Evolutionary conservation across 1,140 invertebrate species (phyloP).

Genomic region (Hydropsyche tenuis): DNA sequence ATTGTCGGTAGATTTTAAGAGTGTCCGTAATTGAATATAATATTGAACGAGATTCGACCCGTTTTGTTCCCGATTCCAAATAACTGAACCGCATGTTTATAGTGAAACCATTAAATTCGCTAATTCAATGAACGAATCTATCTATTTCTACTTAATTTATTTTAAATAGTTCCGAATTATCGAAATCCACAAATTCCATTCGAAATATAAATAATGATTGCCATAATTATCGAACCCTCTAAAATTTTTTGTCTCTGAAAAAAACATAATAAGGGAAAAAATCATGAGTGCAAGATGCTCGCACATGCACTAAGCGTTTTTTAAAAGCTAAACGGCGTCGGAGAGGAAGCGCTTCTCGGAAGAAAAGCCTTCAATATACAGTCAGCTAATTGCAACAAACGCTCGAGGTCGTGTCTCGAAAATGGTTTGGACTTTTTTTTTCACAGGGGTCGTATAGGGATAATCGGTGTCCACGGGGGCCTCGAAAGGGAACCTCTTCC

Average conservation of each 20-base stretch:
- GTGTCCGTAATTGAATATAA: constrained; percentile 34
- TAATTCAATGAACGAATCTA: too few species aligned
- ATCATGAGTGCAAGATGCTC: background rate
- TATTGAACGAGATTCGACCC: constrained; percentile 16
- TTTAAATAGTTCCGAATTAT: too few species aligned
- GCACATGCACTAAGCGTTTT: constrained; percentile 36
- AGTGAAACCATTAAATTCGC: too few species aligned
- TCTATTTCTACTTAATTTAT: too few species aligned
- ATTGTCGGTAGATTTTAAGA: constrained; percentile 23
- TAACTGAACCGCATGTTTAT: constrained; percentile 6
- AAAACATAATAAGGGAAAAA: too few species aligned
- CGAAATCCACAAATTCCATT: too few species aligned
- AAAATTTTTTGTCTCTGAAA: too few species aligned
- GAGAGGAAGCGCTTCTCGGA: background rate
- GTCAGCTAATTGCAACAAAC: constrained; percentile 47
- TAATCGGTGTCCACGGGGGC: constrained; percentile 36
- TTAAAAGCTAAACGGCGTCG: constrained; percentile 34
- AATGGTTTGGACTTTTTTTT: too few species aligned
- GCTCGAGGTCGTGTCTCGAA: background rate
- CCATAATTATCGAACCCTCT: too few species aligned
- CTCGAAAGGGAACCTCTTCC: background rate
- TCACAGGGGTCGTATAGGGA: constrained; percentile 1
- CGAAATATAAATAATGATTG: too few species aligned
- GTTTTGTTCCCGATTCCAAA: constrained; percentile 8
- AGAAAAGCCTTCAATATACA: background rate